A percentile compares a stretch with the other conserved stretches of the same genome.
Conservation (phyloP, 2,797 vertebrate species). For the Gallinago stenura region DNA sequence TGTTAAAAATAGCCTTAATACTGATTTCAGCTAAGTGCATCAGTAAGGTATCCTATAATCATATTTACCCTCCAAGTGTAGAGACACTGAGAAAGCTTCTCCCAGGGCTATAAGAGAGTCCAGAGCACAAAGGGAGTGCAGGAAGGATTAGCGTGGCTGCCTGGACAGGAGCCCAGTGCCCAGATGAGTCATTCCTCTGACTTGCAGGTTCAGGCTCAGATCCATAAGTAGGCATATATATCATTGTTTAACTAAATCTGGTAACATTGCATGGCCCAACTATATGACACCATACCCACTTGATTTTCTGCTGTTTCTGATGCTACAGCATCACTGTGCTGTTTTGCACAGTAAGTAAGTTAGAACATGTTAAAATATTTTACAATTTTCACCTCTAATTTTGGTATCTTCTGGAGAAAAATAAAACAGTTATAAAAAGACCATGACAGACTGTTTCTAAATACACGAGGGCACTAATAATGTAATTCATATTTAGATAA, state of each 20-base stretch:
- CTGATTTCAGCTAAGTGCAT: neutral
- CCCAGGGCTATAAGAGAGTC: neutral
- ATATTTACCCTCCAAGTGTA: neutral
- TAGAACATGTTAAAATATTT: neutral
- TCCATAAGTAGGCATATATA: neutral
- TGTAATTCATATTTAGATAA: neutral
- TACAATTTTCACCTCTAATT: neutral
- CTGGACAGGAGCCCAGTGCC: neutral
- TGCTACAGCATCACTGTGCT: neutral
- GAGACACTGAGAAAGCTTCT: neutral
- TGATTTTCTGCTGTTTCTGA: neutral
- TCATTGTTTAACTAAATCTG: neutral
- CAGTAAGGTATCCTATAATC: fast-evolving
- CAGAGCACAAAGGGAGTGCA: neutral
- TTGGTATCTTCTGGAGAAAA: neutral
- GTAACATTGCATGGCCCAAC: neutral
- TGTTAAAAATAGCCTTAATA: neutral
- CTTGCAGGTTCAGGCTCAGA: neutral
- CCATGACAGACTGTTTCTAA: neutral
- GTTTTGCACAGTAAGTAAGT: too few relatives aligned
- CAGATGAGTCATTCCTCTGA: neutral
- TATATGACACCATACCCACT: neutral
- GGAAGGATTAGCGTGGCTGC: neutral
- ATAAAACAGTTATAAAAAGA: neutral
- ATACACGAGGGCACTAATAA: neutral